Base-by-base conservation (phyloP, 1,140 invertebrate species). In the Bradynema listronoti region DNA sequence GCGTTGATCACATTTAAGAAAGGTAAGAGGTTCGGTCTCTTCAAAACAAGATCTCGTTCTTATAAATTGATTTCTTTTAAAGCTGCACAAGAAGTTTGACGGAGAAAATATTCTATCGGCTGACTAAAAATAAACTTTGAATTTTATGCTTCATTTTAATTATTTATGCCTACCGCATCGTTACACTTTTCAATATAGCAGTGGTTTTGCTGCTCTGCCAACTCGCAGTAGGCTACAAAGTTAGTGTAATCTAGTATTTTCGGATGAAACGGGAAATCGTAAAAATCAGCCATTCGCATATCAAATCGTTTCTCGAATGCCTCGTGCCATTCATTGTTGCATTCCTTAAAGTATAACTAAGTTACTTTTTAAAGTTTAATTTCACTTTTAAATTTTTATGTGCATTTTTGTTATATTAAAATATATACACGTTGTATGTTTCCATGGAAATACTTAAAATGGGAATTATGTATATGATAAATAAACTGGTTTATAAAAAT, bases 31-130 rank as follows among this genome's bases (percentile, higher is more conserved):
- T 55, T 77, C 74, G 11, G 68, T 73, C 29, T 70, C 74, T 51
- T 72, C 72, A 22, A 75, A 56, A 59, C 72, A 75, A 0, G 67
- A 30, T 29, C 71, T 33, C 9, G 58, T 61, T 16, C 49, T 39
- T 16, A 66, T n/a, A 32, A 77, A 77, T 14, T 63, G 65, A 22
- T 27, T 50, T 42, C 70, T n/a, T 62, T 78, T 78, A 52, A 77
- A 77, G 29, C 66, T 42, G 49, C 74, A 77, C 9, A 77, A 33
- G 52, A 77, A 78, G 55, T 77, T 77, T 16, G 74, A 69, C 1
- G 74, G 74, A 6, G 75, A 78, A 51, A 78, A 77, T 1, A 77
- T 68, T n/a, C 66, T 62, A 51, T 78, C 75, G 19, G 74, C 74
- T 5, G 61, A 61, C 69, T 74, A 33, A 36, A 65, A 60, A 6